Base-by-base conservation (phyloP, 1,140 invertebrate genomes). In the Heliconius nattereri region DNA sequence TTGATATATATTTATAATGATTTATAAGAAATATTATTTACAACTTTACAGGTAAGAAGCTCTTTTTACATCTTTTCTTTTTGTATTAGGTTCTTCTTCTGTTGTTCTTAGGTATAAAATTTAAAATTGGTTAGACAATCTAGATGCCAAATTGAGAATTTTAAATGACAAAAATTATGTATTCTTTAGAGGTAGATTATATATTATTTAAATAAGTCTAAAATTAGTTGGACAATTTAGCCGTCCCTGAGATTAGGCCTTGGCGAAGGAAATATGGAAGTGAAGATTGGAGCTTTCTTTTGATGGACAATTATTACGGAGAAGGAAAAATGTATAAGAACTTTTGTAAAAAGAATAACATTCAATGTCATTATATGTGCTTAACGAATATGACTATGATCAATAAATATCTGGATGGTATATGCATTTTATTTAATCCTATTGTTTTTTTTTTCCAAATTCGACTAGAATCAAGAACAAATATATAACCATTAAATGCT, bases 221-320 rank as follows among this genome's bases (percentile, higher is more conserved):
- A 66, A 66, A 66, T 26, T 66, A 66, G n/a, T 19, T 66, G 60
- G 60, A 66, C 60, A 23, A 66, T 66, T 66, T 66, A 66, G 60
- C 60, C 60, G 60, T 66, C 60, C 60, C 23, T 29, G 23, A 66
- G 26, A 66, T 66, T 26, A 66, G 60, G 60, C 60, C 60, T 66
- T 66, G 60, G 29, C 11, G 60, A 29, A 29, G 60, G 26, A 66
- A 29, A 29, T 57, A 57, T 16, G 60, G 23, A 66, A 66, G 60
- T 13, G 16, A 66, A 29, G 11, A 29, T 66, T 16, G 60, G 23
- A 66, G 23, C 60, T 66, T 66, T 66, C 26, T 66, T 66, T 5
- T 29, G 23, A 29, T 66, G 26, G 13, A 66, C 9, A 66, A 7
- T 66, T 66, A 66, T 66, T 26, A 5, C 6, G 60, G 3, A 66